phyloP scores from a whole-genome alignment of 1,140 invertebrate species.

The Ditylenchus dipsaci region DNA sequence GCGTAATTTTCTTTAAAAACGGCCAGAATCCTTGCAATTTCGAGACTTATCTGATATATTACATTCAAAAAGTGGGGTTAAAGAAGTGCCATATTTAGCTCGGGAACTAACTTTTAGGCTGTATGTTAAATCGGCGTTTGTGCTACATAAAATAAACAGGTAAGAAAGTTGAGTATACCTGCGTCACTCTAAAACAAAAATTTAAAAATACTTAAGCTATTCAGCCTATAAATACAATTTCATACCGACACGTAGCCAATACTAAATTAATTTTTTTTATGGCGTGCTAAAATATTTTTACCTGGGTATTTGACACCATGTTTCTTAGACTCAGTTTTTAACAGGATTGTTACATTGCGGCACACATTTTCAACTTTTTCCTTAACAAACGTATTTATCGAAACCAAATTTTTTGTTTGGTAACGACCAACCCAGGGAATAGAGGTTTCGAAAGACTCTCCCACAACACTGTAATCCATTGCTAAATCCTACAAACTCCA shows the following conservation, averaged over 20 bases:
- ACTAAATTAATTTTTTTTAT: no score
- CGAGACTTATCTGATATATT: no score
- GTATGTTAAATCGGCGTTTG: no score
- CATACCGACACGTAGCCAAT: conserved; percentile 60
- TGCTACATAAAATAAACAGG: no score
- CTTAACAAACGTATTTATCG: neutral
- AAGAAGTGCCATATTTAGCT: no score
- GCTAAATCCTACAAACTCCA: conserved; percentile 73
- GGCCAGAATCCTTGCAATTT: no score
- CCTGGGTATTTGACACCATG: conserved; percentile 61
- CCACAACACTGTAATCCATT: conserved; percentile 77
- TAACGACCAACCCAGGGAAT: conserved; percentile 76
- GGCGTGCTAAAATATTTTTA: conserved; percentile 6
- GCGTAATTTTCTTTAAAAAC: no score
- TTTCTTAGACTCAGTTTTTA: conserved; percentile 70
- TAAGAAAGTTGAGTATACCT: neutral
- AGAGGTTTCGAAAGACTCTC: conserved; percentile 96
- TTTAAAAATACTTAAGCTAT: neutral
- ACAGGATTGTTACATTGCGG: conserved; percentile 78
- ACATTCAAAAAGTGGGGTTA: no score
- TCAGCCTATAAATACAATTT: conserved; percentile 12
- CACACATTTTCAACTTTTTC: conserved; percentile 70
- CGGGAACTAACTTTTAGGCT: no score
- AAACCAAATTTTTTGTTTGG: conserved; percentile 48
- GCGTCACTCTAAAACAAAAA: neutral